A percentile compares a stretch with the other conserved stretches of the same genome.
phyloP scores from a whole-genome alignment of 2,113 vertebrate genomes.

The Nothoprocta perdicaria region DNA sequence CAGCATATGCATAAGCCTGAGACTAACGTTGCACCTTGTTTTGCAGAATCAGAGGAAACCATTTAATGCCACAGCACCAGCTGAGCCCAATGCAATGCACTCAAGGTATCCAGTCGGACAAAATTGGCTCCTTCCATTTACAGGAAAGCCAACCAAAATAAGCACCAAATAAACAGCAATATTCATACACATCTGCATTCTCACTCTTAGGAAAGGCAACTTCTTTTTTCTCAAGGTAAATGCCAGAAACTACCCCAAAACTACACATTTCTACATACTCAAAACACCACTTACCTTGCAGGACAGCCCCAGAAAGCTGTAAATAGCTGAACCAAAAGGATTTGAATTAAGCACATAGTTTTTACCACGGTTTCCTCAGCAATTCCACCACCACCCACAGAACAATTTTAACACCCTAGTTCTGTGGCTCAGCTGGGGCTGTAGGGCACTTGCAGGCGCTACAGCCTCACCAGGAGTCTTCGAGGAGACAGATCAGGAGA shows the following conservation, averaged over 20 bases:
- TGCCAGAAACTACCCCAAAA: not conserved
- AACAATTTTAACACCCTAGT: rapidly evolving
- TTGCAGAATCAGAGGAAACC: conserved; percentile 33
- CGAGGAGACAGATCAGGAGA: not conserved
- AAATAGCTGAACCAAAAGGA: not conserved
- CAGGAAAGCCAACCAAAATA: not conserved
- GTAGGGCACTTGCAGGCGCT: rapidly evolving
- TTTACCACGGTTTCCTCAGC: not conserved
- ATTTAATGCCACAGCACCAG: not conserved
- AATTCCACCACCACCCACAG: not conserved
- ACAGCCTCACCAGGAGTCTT: rapidly evolving
- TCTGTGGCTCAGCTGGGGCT: not conserved
- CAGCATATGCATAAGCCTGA: not conserved
- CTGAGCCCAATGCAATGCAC: not conserved
- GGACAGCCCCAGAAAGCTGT: not conserved
- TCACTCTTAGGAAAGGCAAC: not conserved
- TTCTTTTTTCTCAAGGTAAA: not conserved
- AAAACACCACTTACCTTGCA: not conserved
- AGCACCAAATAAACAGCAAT: not conserved
- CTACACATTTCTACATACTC: not conserved
- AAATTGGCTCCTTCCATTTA: not conserved
- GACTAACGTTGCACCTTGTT: conserved; percentile 37
- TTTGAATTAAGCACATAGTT: rapidly evolving
- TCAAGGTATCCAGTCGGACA: not conserved
- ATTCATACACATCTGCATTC: not conserved